These are phyloP conservation scores for Ferrisia virgata DNA, from an alignment of 2,888 invertebrate genomes.

Conservation along the genomic window DNA sequence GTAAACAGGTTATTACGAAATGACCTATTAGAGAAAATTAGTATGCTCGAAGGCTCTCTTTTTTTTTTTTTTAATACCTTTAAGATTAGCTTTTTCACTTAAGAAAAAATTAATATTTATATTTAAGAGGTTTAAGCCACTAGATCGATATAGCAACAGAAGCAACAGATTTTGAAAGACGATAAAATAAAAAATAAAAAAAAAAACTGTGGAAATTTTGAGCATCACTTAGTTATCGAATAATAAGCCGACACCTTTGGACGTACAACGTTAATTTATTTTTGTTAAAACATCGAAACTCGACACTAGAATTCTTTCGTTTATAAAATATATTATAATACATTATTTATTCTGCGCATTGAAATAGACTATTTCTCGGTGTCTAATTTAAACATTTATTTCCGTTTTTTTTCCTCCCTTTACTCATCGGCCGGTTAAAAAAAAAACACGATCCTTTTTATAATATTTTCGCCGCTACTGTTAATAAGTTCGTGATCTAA, in stretches of 20 bases:
- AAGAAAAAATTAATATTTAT: slow-evolving; percentile 24
- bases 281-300: slow-evolving; percentile 16
- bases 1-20: slow-evolving; percentile 10
- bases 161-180: background rate
- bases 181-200: background rate
- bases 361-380: slow-evolving; percentile 5
- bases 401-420: background rate
- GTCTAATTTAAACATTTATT: slow-evolving; percentile 30
- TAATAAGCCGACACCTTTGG: slow-evolving; percentile 21
- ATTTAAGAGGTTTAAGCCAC: background rate
- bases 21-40: slow-evolving; percentile 2
- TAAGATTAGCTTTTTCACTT: slow-evolving; percentile 23
- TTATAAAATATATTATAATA: slow-evolving; percentile 5
- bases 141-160: background rate
- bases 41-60: background rate
- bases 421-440: slow-evolving; percentile 15
- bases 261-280: slow-evolving; percentile 24
- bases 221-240: slow-evolving; percentile 21
- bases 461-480: slow-evolving; percentile 17
- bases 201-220: background rate
- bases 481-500: slow-evolving; percentile 29
- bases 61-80: background rate
- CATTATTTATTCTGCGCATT: slow-evolving; percentile 24
- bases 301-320: slow-evolving; percentile 18
- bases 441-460: slow-evolving; percentile 25